These are phyloP conservation scores for Mayetiola destructor DNA, from an alignment of 2,888 invertebrate genomes.

Conservation along the genomic window DNA sequence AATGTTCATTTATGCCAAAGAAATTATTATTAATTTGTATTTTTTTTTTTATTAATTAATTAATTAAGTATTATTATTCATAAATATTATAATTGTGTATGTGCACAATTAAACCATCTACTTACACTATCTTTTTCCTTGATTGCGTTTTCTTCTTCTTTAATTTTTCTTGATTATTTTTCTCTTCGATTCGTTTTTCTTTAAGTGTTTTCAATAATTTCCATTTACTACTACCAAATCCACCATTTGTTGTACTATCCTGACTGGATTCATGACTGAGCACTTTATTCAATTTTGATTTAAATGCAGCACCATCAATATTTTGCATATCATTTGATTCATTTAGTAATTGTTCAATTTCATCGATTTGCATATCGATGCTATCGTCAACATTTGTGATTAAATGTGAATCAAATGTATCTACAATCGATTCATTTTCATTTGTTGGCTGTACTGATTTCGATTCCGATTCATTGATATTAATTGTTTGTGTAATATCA, in stretches of 20 bases:
- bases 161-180: slow-evolving; percentile 52
- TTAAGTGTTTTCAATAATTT: slow-evolving; percentile 78
- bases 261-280: slow-evolving; percentile 29
- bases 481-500: neutral
- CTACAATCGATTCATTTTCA: neutral
- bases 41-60: neutral
- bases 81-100: no score
- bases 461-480: neutral
- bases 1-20: neutral
- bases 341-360: neutral
- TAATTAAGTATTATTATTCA: no score
- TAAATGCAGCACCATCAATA: neutral
- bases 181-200: slow-evolving; percentile 79
- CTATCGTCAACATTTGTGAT: neutral
- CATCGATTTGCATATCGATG: neutral
- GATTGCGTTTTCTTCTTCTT: slow-evolving; percentile 43
- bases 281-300: slow-evolving; percentile 15
- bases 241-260: slow-evolving; percentile 37
- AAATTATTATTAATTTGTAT: neutral
- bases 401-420: neutral
- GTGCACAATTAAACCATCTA: slow-evolving; percentile 24
- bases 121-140: slow-evolving; percentile 58
- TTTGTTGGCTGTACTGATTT: neutral
- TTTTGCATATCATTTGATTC: neutral
- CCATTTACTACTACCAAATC: slow-evolving; percentile 75